Conservation (phyloP, 2,888 invertebrate genomes). For the Spisula subtruncata region DNA sequence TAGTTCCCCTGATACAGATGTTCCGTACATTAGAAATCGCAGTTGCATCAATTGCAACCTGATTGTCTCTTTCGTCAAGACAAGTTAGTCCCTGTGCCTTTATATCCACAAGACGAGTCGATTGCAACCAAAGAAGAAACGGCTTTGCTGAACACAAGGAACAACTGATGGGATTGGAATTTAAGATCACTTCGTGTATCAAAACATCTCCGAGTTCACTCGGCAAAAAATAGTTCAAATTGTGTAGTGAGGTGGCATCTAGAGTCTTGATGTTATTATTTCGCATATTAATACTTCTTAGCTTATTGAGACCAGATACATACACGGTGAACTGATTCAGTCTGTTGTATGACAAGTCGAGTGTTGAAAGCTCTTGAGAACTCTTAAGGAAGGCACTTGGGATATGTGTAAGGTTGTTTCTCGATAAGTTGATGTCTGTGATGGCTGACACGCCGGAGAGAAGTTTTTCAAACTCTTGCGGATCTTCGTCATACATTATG, state of each 20-base stretch:
- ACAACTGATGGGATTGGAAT: neutral
- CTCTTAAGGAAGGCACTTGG: neutral
- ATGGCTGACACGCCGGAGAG: neutral
- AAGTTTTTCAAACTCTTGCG: neutral
- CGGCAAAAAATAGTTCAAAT: neutral
- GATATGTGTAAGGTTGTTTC: neutral
- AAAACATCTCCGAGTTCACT: too few relatives aligned
- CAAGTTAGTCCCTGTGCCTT: neutral
- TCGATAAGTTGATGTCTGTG: conserved; percentile 9
- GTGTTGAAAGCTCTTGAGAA: neutral
- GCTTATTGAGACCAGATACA: neutral
- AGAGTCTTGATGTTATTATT: conserved; percentile 18
- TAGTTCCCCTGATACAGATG: neutral
- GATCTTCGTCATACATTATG: neutral
- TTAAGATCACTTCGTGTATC: neutral
- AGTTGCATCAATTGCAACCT: neutral
- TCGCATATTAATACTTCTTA: neutral
- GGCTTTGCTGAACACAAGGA: neutral
- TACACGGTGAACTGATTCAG: neutral
- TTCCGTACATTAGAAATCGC: neutral
- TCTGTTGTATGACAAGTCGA: conserved; percentile 21
- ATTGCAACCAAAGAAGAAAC: neutral
- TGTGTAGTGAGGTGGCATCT: neutral
- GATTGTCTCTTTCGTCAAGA: neutral
- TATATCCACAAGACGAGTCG: neutral